Percentiles rank a stretch among this genome's conserved stretches.
phyloP scores from a whole-genome alignment of 2,888 invertebrate species.

The Synanthedon andrenaeformis region DNA sequence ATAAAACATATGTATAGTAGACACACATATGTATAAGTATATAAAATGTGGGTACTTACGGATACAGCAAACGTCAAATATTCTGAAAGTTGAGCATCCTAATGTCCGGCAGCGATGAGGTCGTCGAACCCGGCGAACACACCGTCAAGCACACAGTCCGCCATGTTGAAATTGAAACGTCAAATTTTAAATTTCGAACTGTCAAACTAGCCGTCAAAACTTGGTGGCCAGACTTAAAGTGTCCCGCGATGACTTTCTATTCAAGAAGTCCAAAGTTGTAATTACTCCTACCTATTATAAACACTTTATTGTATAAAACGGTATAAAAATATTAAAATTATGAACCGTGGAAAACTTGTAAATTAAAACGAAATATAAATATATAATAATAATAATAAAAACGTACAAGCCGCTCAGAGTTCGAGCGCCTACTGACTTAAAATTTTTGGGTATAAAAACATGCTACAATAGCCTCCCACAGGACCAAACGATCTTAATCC shows the following conservation, averaged over 20 bases:
- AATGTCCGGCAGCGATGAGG: constrained; percentile 30
- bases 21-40: too few species aligned
- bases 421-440: constrained; percentile 71
- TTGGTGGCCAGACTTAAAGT: constrained; percentile 18
- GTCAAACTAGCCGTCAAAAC: constrained; percentile 36
- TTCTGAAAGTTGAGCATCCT: constrained; percentile 63
- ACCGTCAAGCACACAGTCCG: constrained; percentile 55
- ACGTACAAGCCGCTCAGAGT: constrained; percentile 67
- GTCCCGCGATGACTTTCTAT: background rate
- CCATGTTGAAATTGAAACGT: constrained; percentile 56
- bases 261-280: constrained; percentile 29
- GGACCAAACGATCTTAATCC: constrained; percentile 49
- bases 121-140: constrained; percentile 47
- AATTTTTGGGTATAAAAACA: constrained; percentile 72
- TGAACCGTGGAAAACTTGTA: constrained; percentile 69
- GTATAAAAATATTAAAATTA: constrained; percentile 72
- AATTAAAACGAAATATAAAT: constrained; percentile 71
- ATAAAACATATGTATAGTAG: too few species aligned
- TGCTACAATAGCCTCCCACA: constrained; percentile 65
- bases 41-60: constrained; percentile 38
- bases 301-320: constrained; percentile 69
- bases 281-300: constrained; percentile 57
- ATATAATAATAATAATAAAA: constrained; percentile 70
- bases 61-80: constrained; percentile 62
- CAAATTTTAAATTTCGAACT: constrained; percentile 42